phyloP scores from a whole-genome alignment of 1,140 invertebrate species.

The Meloidogyne floridensis region DNA sequence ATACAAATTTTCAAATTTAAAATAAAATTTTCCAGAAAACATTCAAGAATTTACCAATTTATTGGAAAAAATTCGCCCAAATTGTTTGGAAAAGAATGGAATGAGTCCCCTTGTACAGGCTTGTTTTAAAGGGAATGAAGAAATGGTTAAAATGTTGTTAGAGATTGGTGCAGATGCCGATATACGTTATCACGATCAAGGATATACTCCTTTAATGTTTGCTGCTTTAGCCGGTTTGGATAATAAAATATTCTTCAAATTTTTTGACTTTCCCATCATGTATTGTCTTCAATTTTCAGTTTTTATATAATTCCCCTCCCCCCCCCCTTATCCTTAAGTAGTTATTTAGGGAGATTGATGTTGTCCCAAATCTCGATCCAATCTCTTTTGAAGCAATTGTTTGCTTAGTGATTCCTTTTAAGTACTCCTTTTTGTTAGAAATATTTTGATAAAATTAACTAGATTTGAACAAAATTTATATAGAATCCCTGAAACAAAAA shows the following conservation, averaged over 20 bases:
- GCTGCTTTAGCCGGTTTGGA: slow-evolving; percentile 83
- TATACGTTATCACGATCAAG: slow-evolving; percentile 82
- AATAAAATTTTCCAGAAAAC: background rate
- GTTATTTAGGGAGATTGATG: no score
- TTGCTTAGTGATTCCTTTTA: no score
- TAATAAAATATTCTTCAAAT: slow-evolving; percentile 1
- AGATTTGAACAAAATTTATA: no score
- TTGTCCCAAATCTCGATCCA: no score
- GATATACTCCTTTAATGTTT: slow-evolving; percentile 93
- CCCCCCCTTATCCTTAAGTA: no score
- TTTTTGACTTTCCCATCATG: background rate
- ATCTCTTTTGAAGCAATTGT: no score
- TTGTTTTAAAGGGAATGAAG: slow-evolving; percentile 86
- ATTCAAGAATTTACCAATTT: background rate
- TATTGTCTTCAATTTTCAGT: no score
- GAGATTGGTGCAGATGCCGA: slow-evolving; percentile 92
- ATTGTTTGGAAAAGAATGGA: slow-evolving; percentile 48
- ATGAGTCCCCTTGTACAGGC: slow-evolving; percentile 70
- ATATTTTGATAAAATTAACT: no score
- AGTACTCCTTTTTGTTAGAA: no score
- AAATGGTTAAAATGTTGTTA: slow-evolving; percentile 83
- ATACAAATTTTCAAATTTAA: background rate
- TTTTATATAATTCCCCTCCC: no score
- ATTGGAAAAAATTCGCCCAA: slow-evolving; percentile 42
- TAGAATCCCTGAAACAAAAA: no score